Percentiles rank a stretch among this genome's conserved stretches.
These are phyloP conservation scores for Paraescarpia echinospica DNA, from an alignment of 1,140 invertebrate genomes.

Conservation along the genomic window DNA sequence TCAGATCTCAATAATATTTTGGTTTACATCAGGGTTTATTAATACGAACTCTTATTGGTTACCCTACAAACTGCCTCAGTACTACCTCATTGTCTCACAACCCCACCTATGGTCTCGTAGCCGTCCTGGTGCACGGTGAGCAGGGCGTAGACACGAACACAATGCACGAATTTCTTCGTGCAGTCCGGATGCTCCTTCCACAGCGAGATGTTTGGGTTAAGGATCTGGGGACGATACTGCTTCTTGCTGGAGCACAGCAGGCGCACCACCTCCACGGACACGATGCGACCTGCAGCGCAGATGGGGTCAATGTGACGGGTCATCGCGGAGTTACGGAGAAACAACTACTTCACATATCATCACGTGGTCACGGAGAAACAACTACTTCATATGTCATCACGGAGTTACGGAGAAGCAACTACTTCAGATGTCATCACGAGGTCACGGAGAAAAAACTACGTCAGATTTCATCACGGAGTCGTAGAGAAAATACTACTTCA, in stretches of 20 bases:
- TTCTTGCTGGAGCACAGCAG: constrained; percentile 8
- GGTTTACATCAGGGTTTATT: no score
- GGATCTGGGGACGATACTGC: neutral
- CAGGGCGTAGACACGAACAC: constrained; percentile 21
- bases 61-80: neutral
- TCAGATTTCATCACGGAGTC: neutral
- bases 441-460: neutral
- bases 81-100: neutral
- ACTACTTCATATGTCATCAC: neutral
- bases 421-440: neutral
- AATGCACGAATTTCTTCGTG: constrained; percentile 11
- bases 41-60: no score
- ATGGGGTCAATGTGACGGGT: neutral
- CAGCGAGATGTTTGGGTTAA: constrained; percentile 7
- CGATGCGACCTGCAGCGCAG: constrained; percentile 18
- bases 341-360: neutral
- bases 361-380: neutral
- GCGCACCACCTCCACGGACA: constrained; percentile 22
- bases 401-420: neutral
- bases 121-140: constrained; percentile 14
- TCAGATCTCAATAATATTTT: no score
- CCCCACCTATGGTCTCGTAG: constrained; percentile 25
- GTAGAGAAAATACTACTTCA: no score
- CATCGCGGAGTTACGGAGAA: neutral
- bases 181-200: constrained; percentile 24